Evolutionary conservation across 2,113 vertebrate genomes (phyloP), one percentile per base, ranked within the genome.

Genomic region (Struthidea cinerea): DNA sequence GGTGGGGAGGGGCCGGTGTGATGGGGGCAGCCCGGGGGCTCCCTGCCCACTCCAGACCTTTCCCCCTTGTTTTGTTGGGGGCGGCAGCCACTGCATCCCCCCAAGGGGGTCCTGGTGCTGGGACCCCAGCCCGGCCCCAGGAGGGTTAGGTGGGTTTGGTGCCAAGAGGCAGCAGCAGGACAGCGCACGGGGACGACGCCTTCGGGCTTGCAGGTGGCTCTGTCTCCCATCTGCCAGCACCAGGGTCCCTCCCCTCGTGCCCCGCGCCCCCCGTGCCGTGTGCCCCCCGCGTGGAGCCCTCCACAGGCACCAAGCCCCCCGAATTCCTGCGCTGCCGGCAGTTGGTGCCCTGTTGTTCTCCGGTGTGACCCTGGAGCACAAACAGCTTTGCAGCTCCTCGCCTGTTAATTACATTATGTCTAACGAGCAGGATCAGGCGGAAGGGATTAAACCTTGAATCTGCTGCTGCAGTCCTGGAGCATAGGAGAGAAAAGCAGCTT

Each of bases 381-480:
- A 70, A 52, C 77, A 83, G 91, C 94, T 82, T 14, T 35, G 41
- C 77, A 56, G 91, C 82, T 80, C 92, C 92, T 93, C 21, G 19
- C 67, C 96, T 16, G 10, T 87, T 96, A 95, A 95, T 95, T 76
- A 69, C 96, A 89, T 89, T 89, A 84, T 42, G 70, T 33, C 95
- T 95, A 96, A 97, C 39, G 59, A 93, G 94, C 57, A 93, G 95
- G 87, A 96, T 96, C 96, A 93, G 93, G 96, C 59, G 63, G 95
- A 95, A 95, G 85, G 93, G 94, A 96, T 97, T 96, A 97, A 77
- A 93, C 75, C 61, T 87, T 26, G 91, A 11, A 91, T 89, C 93
- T 92, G 70, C 89, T 67, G 46, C 95, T 32, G 61, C 4, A 1
- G 77, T 12, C 26, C 89, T 7, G 0, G 59, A 1, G 8, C 85